These are phyloP conservation scores for Caenorhabditis sp. DNA, from an alignment of 2,888 invertebrate species.

Conservation along the genomic window DNA sequence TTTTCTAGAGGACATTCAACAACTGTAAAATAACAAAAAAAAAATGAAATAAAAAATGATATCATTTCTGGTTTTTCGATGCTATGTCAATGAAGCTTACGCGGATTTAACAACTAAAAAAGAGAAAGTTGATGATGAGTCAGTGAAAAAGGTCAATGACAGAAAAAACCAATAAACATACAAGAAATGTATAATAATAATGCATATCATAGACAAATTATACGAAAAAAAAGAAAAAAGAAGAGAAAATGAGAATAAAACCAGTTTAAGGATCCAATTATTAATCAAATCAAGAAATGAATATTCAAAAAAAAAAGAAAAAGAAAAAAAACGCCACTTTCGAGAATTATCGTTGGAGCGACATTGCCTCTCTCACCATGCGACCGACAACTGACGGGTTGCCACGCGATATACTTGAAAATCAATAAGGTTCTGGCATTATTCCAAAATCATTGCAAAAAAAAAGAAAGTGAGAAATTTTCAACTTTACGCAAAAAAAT, in stretches of 20 bases:
- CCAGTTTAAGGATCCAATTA: not conserved
- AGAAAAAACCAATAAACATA: too few species aligned
- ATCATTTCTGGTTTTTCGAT: not conserved
- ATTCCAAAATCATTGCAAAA: too few species aligned
- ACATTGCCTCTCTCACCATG: too few species aligned
- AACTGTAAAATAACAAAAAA: not conserved
- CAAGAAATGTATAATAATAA: not conserved
- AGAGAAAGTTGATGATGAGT: too few species aligned
- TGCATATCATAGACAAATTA: not conserved
- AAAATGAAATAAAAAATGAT: not conserved
- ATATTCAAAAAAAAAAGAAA: not conserved
- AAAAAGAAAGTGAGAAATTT: not conserved
- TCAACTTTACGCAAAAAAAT: not conserved
- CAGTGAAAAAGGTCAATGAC: too few species aligned
- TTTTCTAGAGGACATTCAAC: not conserved
- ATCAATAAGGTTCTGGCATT: too few species aligned
- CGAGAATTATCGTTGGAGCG: too few species aligned
- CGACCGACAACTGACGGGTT: too few species aligned
- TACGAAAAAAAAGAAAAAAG: not conserved
- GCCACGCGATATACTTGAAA: too few species aligned
- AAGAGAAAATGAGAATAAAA: not conserved
- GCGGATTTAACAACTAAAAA: too few species aligned
- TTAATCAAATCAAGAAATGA: not conserved
- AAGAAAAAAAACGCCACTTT: not conserved
- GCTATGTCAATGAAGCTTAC: too few species aligned